Base-by-base conservation (phyloP, 1,140 invertebrate species). In the Lanistes nyassanus region DNA sequence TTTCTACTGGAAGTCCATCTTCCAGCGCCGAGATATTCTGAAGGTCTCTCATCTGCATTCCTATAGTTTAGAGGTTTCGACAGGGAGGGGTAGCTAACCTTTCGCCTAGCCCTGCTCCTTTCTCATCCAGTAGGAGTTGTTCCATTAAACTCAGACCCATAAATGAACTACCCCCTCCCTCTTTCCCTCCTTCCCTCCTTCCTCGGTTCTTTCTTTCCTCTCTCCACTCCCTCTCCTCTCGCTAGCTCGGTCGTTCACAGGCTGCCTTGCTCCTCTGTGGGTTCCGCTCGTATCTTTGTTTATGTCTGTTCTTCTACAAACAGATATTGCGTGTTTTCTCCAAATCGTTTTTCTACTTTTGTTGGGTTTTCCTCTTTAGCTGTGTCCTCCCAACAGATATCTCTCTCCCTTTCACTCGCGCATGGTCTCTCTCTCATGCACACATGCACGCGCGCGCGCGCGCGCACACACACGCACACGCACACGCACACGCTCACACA, bases 331-430 rank as follows among this genome's bases (percentile, higher is more conserved):
- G 72, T 55, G 53, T 55, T 55, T 13, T n/a, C 53, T 16, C 13
- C 53, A 55, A 55, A 16, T n/a, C n/a, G 53, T 55, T 16, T 55
- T 55, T 55, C 53, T 23, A 31, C 60, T 34, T 60, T 74, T 34
- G 36, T 31, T 74, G 62, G 68, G 26, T 76, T 66, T 70, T 39
- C 55, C 66, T 76, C 64, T 76, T 51, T 55, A 31, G 72, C 74
- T 76, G 23, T 71, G 23, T 76, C 64, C 60, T 62, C 56, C 51
- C 66, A 31, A 34, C 36, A 39, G 23, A 26, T n/a, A 26, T 65
- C 64, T 29, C 66, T 31, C 47, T 11, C 66, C 21, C 37, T 34
- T 70, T 36, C 37, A 9, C 36, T 6, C 31, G 3, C 51, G 5
- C 58, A 37, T 70, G 31, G n/a, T 47, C 64, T 47, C 0, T 6